Evolutionary conservation across 2,797 vertebrate genomes (phyloP), one percentile per base, ranked within the genome.

Genomic region (Galago senegalensis): DNA sequence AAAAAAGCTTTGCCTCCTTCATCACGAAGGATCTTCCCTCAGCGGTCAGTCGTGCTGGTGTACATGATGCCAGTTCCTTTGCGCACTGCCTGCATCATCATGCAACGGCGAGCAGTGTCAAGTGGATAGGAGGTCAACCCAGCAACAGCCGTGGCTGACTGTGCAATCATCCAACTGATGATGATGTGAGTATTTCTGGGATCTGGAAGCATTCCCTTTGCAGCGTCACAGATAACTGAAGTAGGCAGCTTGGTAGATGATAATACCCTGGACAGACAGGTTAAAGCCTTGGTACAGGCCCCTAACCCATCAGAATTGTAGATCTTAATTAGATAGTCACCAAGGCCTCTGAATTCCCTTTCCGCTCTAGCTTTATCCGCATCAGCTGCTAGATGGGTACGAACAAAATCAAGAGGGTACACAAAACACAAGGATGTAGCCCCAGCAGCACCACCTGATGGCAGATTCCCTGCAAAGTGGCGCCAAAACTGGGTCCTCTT

Each of bases 231-330:
- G 98, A 99, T 98, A 69, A 69, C 99, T 99, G 5, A 99, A 99
- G 98, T 99, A 99, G 79, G 99, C 99, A 0, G 99, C 99, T 98
- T 99, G 99, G 99, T 99, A 99, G 98, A 99, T 99, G 98, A 99
- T 99, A 95, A 99, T 99, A 76, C 37, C 99, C 98, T 99, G 99
- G 27, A 99, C 99, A 0, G 99, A 99, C 98, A 93, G 83, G 3
- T 76, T 98, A 96, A 99, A 99, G 77, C 99, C 40, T 43, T 43
- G 40, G 40, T 43, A 43, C 40, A 43, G 40, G 40, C 5, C 98
- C 89, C 99, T 98, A 83, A 99, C 76, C 99, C 99, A 37, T 99
- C 98, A 85, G 98, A 99, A 96, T 95, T 99, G 95, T 97, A 98
- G 89, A 99, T 99, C 98, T 99, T 99, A 92, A 97, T 93, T 95